Evolutionary conservation across 2,888 invertebrate species (phyloP).

Genomic region (Anoplius nigerrimus): DNA sequence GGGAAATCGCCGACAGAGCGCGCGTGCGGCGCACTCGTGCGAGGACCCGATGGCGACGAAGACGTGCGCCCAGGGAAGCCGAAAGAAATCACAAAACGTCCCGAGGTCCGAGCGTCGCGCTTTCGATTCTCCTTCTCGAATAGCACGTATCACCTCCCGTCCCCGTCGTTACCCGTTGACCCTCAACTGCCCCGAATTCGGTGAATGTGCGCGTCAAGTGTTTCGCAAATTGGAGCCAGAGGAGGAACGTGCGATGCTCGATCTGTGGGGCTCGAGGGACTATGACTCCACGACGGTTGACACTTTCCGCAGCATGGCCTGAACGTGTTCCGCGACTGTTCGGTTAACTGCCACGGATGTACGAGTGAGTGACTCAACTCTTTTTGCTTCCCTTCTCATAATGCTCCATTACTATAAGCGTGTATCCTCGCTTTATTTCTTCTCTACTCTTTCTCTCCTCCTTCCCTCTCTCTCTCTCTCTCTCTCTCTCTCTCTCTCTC

Average conservation of each 20-base stretch:
- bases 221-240: conserved; percentile 22
- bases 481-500: conserved; percentile 5
- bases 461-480: conserved; percentile 20
- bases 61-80: conserved; percentile 50
- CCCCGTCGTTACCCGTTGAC: not conserved
- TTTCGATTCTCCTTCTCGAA: conserved; percentile 1
- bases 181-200: conserved; percentile 42
- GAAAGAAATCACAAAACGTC: conserved; percentile 7
- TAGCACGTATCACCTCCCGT: not conserved
- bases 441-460: conserved; percentile 2
- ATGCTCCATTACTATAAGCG: not conserved
- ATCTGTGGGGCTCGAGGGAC: no score
- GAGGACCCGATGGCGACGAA: conserved; percentile 57
- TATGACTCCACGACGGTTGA: not conserved
- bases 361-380: not conserved
- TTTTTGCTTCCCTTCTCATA: not conserved
- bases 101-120: conserved; percentile 38
- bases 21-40: conserved; percentile 51
- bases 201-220: conserved; percentile 30
- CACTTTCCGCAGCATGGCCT: not conserved
- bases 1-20: conserved; percentile 41
- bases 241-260: conserved; percentile 4
- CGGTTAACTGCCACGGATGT: not conserved
- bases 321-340: not conserved
- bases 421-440: conserved; percentile 3